Evolutionary conservation across 2,888 invertebrate genomes (phyloP).

Genomic region (Drosophila borborema): DNA sequence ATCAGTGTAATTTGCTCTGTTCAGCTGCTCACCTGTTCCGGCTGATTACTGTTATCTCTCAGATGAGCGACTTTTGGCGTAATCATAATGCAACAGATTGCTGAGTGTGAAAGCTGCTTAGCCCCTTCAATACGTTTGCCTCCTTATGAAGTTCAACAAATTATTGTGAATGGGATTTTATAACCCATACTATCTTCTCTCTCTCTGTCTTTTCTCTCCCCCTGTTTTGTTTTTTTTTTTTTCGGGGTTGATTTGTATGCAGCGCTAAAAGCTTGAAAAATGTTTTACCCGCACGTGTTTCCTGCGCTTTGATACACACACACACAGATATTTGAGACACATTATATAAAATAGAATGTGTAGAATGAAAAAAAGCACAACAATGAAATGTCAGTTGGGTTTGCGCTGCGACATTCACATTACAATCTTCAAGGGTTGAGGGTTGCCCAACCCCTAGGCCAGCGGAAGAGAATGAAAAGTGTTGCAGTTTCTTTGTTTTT

Average conservation of each 20-base stretch:
- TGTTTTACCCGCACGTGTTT: conserved; percentile 81
- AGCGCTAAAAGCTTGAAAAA: conserved; percentile 81
- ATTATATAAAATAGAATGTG: conserved; percentile 74
- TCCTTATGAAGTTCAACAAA: conserved; percentile 77
- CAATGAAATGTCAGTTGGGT: conserved; percentile 75
- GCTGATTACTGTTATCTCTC: conserved; percentile 47
- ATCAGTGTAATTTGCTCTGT: conserved; percentile 7
- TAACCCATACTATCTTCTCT: conserved; percentile 4
- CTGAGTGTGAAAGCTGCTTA: conserved; percentile 38
- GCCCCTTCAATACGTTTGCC: conserved; percentile 24
- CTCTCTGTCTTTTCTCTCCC: background rate
- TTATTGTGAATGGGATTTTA: conserved; percentile 72
- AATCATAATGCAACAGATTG: conserved; percentile 77
- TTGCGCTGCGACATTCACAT: conserved; percentile 64
- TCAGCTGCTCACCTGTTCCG: conserved; percentile 18
- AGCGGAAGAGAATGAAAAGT: conserved; percentile 35
- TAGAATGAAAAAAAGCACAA: conserved; percentile 64
- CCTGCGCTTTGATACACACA: conserved; percentile 72
- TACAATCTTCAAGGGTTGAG: conserved; percentile 43
- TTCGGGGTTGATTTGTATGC: conserved; percentile 79
- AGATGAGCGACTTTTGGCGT: conserved; percentile 45
- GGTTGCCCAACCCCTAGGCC: background rate
- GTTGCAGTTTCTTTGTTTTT: conserved; percentile 44
- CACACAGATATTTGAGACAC: conserved; percentile 49
- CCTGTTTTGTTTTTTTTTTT: conserved; percentile 30